Conservation (phyloP, 1,140 invertebrate species). For the Adelges cooleyi region DNA sequence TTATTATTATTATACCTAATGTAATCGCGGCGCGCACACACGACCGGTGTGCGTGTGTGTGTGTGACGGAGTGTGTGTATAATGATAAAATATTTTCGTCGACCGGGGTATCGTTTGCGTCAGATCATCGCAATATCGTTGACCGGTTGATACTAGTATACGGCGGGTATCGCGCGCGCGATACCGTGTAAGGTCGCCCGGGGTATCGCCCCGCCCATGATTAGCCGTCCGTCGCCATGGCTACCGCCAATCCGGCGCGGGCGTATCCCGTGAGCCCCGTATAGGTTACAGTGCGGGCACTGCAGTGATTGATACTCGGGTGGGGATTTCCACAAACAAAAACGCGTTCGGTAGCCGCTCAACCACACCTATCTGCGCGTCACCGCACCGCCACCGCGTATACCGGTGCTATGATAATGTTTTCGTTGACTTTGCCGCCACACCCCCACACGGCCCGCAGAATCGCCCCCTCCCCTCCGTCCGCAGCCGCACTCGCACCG, state of each 20-base stretch:
- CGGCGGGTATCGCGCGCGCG: constrained; percentile 19
- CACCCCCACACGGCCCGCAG: not conserved
- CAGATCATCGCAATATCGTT: constrained; percentile 37
- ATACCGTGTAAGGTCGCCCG: not conserved
- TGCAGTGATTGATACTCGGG: constrained; percentile 29
- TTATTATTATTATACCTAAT: no score
- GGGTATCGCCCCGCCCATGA: constrained; percentile 31
- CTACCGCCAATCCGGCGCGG: constrained; percentile 31
- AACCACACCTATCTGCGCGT: not conserved
- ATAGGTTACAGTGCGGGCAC: constrained; percentile 25
- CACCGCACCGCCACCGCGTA: not conserved
- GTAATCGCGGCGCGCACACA: no score
- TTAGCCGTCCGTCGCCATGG: constrained; percentile 31
- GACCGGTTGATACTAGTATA: constrained; percentile 37
- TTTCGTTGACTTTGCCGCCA: not conserved
- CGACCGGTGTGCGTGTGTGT: no score
- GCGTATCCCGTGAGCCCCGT: constrained; percentile 10
- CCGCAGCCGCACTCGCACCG: not conserved
- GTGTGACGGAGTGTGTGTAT: not conserved
- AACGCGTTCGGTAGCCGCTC: constrained; percentile 7
- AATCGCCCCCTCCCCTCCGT: not conserved
- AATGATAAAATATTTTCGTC: constrained; percentile 33
- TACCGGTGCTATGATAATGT: not conserved
- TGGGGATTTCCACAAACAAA: constrained; percentile 25
- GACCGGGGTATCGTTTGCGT: constrained; percentile 38